These are phyloP conservation scores for Eulithis testata DNA, from an alignment of 2,888 invertebrate genomes.

Conservation along the genomic window DNA sequence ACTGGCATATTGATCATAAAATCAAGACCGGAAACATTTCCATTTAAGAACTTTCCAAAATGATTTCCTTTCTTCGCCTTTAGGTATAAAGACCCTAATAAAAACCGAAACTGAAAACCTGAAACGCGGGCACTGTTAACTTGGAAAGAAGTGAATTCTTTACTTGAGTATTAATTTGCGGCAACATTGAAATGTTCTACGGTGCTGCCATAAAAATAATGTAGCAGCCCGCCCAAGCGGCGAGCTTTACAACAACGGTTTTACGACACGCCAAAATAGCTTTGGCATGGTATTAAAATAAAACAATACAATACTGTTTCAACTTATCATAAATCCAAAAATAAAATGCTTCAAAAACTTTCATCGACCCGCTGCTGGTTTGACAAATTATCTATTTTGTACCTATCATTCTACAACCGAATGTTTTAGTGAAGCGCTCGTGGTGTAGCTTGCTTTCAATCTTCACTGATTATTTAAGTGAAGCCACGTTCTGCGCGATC, in stretches of 20 bases:
- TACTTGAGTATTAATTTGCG: constrained; percentile 38
- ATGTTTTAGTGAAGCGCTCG: too few relatives aligned
- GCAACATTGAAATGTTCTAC: constrained; percentile 39
- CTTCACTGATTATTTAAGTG: too few relatives aligned
- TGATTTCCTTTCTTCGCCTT: constrained; percentile 16
- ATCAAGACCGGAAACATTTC: constrained; percentile 28
- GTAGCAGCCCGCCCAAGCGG: constrained; percentile 43
- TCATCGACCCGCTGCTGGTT: not conserved
- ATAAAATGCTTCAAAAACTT: constrained; percentile 13
- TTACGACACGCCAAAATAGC: constrained; percentile 54
- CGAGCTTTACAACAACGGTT: constrained; percentile 43
- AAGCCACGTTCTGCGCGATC: too few relatives aligned
- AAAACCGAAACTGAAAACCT: constrained; percentile 9
- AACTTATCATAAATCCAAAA: constrained; percentile 20
- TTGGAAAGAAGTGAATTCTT: constrained; percentile 28
- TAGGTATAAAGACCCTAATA: constrained; percentile 19
- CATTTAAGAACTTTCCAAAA: constrained; percentile 16
- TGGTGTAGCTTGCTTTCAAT: too few relatives aligned
- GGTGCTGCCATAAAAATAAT: constrained; percentile 51
- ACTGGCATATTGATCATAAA: constrained; percentile 27
- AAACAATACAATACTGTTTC: constrained; percentile 34
- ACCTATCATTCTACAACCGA: not conserved
- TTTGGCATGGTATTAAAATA: constrained; percentile 46
- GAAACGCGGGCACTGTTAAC: constrained; percentile 7
- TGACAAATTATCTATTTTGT: constrained; percentile 2